These are phyloP conservation scores for Nixonia krombeini DNA, from an alignment of 1,140 invertebrate genomes.

Conservation along the genomic window DNA sequence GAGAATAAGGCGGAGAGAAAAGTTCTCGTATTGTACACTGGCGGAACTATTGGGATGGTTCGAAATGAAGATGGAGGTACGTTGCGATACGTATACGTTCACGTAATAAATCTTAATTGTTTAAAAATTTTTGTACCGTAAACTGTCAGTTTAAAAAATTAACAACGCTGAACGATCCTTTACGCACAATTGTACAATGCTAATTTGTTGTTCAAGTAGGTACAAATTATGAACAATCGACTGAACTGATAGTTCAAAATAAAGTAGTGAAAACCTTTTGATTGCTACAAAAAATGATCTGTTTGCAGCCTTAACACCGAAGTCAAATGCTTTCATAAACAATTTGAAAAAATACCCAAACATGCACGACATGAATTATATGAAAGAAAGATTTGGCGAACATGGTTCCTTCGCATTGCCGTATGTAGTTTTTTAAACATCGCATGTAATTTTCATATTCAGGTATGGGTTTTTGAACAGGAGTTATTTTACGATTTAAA, in stretches of 20 bases:
- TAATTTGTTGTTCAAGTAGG: no score
- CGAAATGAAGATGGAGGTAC: conserved; percentile 80
- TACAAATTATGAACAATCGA: no score
- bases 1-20: conserved; percentile 51
- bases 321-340: conserved; percentile 75
- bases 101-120: not conserved
- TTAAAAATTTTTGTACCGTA: no score
- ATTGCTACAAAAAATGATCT: conserved; percentile 10
- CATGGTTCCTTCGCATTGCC: conserved; percentile 78
- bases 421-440: conserved; percentile 68
- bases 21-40: conserved; percentile 88
- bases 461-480: not conserved
- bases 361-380: conserved; percentile 81
- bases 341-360: conserved; percentile 78
- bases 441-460: not conserved
- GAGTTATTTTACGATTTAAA: not conserved
- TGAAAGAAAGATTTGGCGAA: conserved; percentile 71
- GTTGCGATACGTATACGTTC: conserved; percentile 1
- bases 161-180: no score
- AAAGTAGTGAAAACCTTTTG: conserved; percentile 5
- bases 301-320: conserved; percentile 75
- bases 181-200: no score
- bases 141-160: no score
- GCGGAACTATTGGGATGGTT: conserved; percentile 92
- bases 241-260: no score